These are phyloP conservation scores for Neoaliturus tenellus DNA, from an alignment of 2,888 invertebrate species.

Conservation along the genomic window DNA sequence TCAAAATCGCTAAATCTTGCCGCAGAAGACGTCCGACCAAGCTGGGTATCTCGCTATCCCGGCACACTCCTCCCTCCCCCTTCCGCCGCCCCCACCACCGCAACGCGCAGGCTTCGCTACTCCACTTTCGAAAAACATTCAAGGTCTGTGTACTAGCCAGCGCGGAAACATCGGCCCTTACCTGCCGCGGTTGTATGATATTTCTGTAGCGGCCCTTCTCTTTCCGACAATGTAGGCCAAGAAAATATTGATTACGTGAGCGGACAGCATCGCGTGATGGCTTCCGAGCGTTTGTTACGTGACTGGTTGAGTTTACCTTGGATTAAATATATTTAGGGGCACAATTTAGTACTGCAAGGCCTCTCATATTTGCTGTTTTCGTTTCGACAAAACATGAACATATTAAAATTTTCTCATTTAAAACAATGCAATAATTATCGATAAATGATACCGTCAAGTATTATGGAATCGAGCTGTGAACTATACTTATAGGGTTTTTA, in stretches of 20 bases:
- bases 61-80: slow-evolving; percentile 43
- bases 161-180: background rate
- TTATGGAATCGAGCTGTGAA: too few species aligned
- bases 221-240: slow-evolving; percentile 40
- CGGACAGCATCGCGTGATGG: background rate
- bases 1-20: slow-evolving; percentile 4
- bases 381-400: too few species aligned
- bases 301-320: too few species aligned
- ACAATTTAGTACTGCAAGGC: too few species aligned
- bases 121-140: slow-evolving; percentile 67
- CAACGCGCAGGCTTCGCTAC: slow-evolving; percentile 41
- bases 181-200: background rate
- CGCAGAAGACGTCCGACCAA: background rate
- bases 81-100: slow-evolving; percentile 62
- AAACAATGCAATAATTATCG: too few species aligned
- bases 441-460: too few species aligned
- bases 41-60: slow-evolving; percentile 24
- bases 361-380: too few species aligned
- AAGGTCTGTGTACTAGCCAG: slow-evolving; percentile 26
- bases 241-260: slow-evolving; percentile 44
- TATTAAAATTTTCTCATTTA: too few species aligned
- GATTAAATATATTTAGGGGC: too few species aligned
- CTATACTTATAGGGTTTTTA: too few species aligned
- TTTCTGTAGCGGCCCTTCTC: slow-evolving; percentile 32
- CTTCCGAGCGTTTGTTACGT: background rate